phyloP scores from a whole-genome alignment of 1,140 invertebrate genomes.

The fruit fly (Drosophila melanogaster) region Release_6_plus_ISO1_MT NT_033777.3:28261001-28261500 shows the following conservation, averaged over 20 bases:
- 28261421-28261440: neutral
- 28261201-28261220: conserved; percentile 60
- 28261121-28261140: conserved; percentile 81
- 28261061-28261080: conserved; percentile 36
- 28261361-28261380: too few species aligned
- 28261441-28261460: conserved; percentile 26
- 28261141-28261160: conserved; percentile 54
- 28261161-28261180: conserved; percentile 58
- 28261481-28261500: conserved; percentile 46
- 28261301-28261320: too few species aligned
- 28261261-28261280: neutral
- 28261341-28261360: too few species aligned
- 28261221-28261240: conserved; percentile 54
- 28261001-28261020: conserved; percentile 46
- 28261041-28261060: conserved; percentile 79
- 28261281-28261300: too few species aligned
- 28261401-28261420: neutral
- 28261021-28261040: conserved; percentile 67
- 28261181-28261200: conserved; percentile 69
- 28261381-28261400: too few species aligned
- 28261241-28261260: neutral
- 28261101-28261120: conserved; percentile 8
- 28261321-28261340: too few species aligned
- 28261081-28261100: neutral
- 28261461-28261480: conserved; percentile 58